Evolutionary conservation across 2,797 vertebrate genomes (phyloP), one percentile per base, ranked within the genome.

Genomic region (Rhabdomys pumilio): DNA sequence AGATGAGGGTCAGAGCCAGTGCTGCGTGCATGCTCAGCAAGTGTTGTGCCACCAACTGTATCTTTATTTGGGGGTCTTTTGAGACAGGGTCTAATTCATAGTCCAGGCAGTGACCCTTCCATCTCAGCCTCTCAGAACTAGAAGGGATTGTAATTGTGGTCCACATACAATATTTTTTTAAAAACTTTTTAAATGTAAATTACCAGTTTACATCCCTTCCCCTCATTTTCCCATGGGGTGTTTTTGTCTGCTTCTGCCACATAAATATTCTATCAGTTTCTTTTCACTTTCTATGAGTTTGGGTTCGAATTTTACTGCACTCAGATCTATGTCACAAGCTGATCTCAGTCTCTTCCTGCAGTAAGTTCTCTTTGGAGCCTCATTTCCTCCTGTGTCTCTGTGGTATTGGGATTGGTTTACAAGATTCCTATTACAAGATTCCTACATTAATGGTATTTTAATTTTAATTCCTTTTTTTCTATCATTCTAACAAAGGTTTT

Each of bases 371-470:
- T 84, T 81, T 59, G 53, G 13, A 91, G 76, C 89, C 61, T 91
- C 79, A 76, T 81, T 85, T 85, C 15, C 41, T 85, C n/a, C 57
- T 93, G 7, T 34, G 73, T 77, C 83, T 89, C 61, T 67, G 61
- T 83, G 15, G 44, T 29, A 95, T 4, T 55, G 65, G 12, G 47
- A 82, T 22, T 9, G 44, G 13, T 80, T 96, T 88, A 47, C 6
- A 91, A 93, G 69, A 93, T 53, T 75, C 13, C 63, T 67, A 93
- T 29, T 76, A 47, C 6, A 91, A 93, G 69, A 93, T 53, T 75
- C 13, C 63, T 67, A 93, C 22, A 69, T 92, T 38, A 85, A 69
- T 34, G 20, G 29, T 89, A 11, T 38, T 38, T 38, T 38, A 38
- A 38, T 38, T 38, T 38, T 38, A 38, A 38, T 38, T 38, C 38